These are phyloP conservation scores for Melanogrammus aeglefinus DNA, from an alignment of 2,797 vertebrate genomes.

Conservation along the genomic window DNA sequence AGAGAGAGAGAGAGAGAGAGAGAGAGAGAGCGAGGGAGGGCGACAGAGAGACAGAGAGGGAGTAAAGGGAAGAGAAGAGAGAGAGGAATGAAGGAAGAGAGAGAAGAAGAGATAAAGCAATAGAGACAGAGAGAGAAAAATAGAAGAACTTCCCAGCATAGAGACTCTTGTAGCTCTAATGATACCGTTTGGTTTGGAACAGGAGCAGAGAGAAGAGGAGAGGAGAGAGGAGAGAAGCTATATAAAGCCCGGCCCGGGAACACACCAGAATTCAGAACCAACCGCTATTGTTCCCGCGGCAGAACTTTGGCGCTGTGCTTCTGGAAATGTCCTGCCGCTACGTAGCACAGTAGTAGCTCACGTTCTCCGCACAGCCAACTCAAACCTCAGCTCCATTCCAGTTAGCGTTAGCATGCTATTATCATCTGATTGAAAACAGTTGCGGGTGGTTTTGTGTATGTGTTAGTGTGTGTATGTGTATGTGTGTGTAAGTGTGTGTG, in stretches of 20 bases:
- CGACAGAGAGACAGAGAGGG: neutral
- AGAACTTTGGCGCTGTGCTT: neutral
- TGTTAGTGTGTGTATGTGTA: neutral
- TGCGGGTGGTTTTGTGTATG: neutral
- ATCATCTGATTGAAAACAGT: neutral
- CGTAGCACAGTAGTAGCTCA: too few species aligned
- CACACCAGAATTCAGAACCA: neutral
- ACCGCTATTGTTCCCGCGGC: neutral
- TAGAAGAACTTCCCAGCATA: neutral
- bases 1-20: neutral
- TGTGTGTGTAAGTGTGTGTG: neutral
- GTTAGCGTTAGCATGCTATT: neutral
- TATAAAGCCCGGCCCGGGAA: neutral
- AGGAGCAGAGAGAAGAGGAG: neutral
- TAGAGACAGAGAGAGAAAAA: neutral
- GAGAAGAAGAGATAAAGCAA: neutral
- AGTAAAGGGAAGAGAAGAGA: neutral
- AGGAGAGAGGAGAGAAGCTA: neutral
- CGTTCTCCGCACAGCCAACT: neutral
- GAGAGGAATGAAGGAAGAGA: neutral
- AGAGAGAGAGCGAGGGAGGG: too few species aligned
- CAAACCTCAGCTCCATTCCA: neutral
- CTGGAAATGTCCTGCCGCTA: neutral
- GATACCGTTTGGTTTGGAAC: neutral
- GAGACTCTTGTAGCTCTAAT: neutral